phyloP scores from a whole-genome alignment of 2,888 invertebrate genomes.

The Erebia aethiops region DNA sequence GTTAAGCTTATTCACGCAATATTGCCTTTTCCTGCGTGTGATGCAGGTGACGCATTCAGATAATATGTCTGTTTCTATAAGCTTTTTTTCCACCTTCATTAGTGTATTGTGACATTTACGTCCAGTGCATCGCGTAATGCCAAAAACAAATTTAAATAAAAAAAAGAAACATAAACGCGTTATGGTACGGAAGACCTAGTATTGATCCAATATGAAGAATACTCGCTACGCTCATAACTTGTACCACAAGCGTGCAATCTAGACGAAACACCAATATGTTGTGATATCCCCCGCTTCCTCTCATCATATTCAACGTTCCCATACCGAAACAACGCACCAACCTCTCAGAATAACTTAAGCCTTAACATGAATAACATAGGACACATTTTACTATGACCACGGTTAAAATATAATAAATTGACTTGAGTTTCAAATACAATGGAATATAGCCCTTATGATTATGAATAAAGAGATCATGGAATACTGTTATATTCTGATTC shows the following conservation, averaged over 20 bases:
- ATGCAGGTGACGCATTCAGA: no score
- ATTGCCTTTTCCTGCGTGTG: no score
- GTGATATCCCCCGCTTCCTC: slow-evolving; percentile 58
- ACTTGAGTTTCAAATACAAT: neutral
- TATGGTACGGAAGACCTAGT: neutral
- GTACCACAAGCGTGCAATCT: slow-evolving; percentile 53
- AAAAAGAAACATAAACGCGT: neutral
- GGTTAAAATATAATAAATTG: neutral
- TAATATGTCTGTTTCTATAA: no score
- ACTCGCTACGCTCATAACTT: slow-evolving; percentile 42
- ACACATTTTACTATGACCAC: neutral
- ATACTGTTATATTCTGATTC: neutral
- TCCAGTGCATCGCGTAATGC: no score
- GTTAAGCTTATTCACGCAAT: no score
- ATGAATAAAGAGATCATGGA: neutral
- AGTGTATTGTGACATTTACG: no score
- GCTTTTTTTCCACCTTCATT: no score
- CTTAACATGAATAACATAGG: neutral
- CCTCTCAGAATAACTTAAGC: slow-evolving; percentile 28
- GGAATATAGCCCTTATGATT: neutral
- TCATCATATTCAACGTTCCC: slow-evolving; percentile 46
- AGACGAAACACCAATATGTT: slow-evolving; percentile 66
- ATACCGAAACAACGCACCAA: neutral
- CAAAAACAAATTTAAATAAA: neutral
- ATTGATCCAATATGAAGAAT: slow-evolving; percentile 13